Evolutionary conservation across 2,888 invertebrate genomes (phyloP).

Genomic region (Pyrgus malvae): DNA sequence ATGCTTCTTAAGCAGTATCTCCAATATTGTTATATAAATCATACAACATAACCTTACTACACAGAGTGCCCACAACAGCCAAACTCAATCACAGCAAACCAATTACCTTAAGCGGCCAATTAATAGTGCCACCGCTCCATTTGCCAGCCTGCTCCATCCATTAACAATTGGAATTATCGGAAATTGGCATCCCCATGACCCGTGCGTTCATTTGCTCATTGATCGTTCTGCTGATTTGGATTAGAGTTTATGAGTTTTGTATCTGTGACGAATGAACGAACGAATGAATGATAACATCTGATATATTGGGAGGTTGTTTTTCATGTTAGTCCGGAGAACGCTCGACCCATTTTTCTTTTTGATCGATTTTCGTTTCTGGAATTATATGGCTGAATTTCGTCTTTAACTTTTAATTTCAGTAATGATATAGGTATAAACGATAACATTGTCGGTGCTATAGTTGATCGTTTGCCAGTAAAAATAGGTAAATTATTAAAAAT

Average conservation of each 20-base stretch:
- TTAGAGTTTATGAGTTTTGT: slow-evolving; percentile 13
- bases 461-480: too few relatives aligned
- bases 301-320: slow-evolving; percentile 3
- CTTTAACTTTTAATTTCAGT: too few relatives aligned
- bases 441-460: too few relatives aligned
- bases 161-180: slow-evolving; percentile 71
- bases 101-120: slow-evolving; percentile 57
- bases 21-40: too few relatives aligned
- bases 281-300: slow-evolving; percentile 11
- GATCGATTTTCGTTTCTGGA: too few relatives aligned
- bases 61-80: slow-evolving; percentile 11
- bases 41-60: not conserved
- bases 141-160: slow-evolving; percentile 55
- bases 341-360: too few relatives aligned
- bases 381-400: too few relatives aligned
- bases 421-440: too few relatives aligned
- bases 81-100: slow-evolving; percentile 33
- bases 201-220: slow-evolving; percentile 10
- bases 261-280: slow-evolving; percentile 8
- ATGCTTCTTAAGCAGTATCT: too few relatives aligned
- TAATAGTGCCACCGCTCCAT: slow-evolving; percentile 66
- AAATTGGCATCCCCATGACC: slow-evolving; percentile 41
- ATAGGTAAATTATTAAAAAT: too few relatives aligned
- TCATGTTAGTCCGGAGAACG: too few relatives aligned
- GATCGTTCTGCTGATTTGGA: slow-evolving; percentile 15